Base-by-base conservation (phyloP, 2,113 vertebrate genomes). In the Actenoides lindsayi region DNA sequence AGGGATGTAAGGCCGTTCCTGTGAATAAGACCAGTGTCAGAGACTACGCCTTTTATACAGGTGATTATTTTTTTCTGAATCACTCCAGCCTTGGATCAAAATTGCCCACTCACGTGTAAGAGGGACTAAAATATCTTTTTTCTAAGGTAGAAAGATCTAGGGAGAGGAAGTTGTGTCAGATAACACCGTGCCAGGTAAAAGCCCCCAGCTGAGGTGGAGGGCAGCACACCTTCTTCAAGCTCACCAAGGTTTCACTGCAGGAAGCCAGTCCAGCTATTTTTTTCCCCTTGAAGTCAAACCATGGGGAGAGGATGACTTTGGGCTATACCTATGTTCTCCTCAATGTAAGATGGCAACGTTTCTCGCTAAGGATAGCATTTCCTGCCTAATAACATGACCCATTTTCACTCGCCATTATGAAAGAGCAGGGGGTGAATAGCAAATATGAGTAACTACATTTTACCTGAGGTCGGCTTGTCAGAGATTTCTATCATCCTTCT, bases 161-260 rank as follows among this genome's bases (percentile, higher is more conserved):
- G 42, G 28, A 16, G 15, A 89, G 48, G 68, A 39, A 62, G 16
- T 16, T 74, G 12, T 25, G 67, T 69, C 68, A 33, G 33, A 91
- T 64, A 59, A 53, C 9, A 5, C 54, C 27, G 3, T 10, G 37
- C 33, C 54, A 44, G 44, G 35, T 0, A 4, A 65, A 44, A 0
- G 2, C 19, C 44, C 33, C 35, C 5, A 50, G 39, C 57, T 0
- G 0, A 71, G 67, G 46, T 3, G 33, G 37, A 0, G 0, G 48
- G 74, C 65, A 67, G 39, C 62, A 27, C 5, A 37, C 13, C 25
- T 56, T 50, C 56, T 59, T 33, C 17, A 23, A n/a, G 30, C 19
- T 74, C n/a, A 37, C 59, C 59, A 13, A 0, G 1, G n/a, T 44
- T 76, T 81, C 75, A 80, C 51, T 46, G 68, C 2, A 2, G 63